Conservation (phyloP, 2,888 invertebrate species). For the Sialis lutaria region DNA sequence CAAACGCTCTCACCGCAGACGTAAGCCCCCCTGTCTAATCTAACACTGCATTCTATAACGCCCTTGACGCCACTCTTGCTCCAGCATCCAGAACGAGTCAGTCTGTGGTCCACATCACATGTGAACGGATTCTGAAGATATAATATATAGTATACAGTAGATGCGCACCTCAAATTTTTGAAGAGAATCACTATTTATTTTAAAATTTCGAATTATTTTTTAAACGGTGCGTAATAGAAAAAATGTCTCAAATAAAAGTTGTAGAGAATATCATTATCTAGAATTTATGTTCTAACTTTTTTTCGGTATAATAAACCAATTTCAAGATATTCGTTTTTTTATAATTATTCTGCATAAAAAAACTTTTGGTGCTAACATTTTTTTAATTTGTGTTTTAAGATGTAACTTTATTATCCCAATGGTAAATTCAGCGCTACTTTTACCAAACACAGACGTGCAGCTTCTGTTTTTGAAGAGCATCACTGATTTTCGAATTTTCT, state of each 20-base stretch:
- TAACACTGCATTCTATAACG: constrained; percentile 67
- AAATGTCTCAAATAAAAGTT: too few species aligned
- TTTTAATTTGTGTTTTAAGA: too few species aligned
- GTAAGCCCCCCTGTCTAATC: constrained; percentile 81
- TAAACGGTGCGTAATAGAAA: too few species aligned
- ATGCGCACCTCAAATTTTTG: background rate
- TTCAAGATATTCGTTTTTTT: constrained; percentile 3
- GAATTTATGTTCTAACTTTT: background rate
- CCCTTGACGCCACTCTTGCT: constrained; percentile 28
- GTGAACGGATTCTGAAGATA: constrained; percentile 70
- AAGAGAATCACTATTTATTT: background rate
- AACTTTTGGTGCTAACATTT: too few species aligned
- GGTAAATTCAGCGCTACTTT: too few species aligned
- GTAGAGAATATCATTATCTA: background rate
- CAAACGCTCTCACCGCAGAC: constrained; percentile 87
- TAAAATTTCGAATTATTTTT: background rate
- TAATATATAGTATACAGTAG: too few species aligned
- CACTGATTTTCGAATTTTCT: background rate
- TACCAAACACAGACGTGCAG: too few species aligned
- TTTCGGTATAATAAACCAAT: background rate
- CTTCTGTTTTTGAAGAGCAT: too few species aligned
- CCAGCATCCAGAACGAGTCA: background rate
- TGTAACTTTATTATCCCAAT: too few species aligned
- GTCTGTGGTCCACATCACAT: constrained; percentile 68
- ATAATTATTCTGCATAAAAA: too few species aligned